A percentile compares a stretch with the other conserved stretches of the same genome.
phyloP scores from a whole-genome alignment of 2,113 vertebrate species.

The Ariopsis seemanni region DNA sequence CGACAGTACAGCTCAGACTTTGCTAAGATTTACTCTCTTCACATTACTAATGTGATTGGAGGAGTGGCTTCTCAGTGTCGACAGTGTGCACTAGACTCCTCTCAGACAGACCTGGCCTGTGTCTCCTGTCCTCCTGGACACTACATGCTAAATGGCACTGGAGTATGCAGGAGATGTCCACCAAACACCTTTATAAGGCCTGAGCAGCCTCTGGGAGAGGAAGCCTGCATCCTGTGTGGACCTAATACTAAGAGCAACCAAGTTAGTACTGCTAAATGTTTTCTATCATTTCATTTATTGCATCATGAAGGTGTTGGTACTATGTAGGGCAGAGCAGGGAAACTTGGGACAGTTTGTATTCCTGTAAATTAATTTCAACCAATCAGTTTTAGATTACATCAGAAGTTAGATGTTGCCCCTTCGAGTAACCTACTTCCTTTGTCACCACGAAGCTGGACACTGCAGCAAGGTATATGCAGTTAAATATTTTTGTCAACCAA shows the following conservation, averaged over 20 bases:
- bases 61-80: constrained; percentile 89
- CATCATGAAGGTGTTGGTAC: neutral
- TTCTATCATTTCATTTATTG: neutral
- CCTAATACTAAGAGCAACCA: constrained; percentile 83
- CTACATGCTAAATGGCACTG: constrained; percentile 75
- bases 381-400: too few relatives aligned
- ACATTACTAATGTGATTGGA: constrained; percentile 83
- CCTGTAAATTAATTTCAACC: too few relatives aligned
- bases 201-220: constrained; percentile 74
- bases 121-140: constrained; percentile 82
- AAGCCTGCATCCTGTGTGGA: constrained; percentile 81
- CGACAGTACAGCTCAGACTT: constrained; percentile 80
- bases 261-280: constrained; percentile 64
- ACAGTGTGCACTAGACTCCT: constrained; percentile 75
- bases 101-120: constrained; percentile 72
- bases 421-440: too few relatives aligned
- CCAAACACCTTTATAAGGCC: constrained; percentile 77
- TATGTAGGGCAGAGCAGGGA: neutral
- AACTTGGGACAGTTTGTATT: too few relatives aligned
- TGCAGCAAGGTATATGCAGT: too few relatives aligned
- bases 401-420: too few relatives aligned
- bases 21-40: constrained; percentile 90
- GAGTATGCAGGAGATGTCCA: constrained; percentile 78
- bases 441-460: too few relatives aligned
- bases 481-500: too few relatives aligned